Evolutionary conservation across 1,140 invertebrate genomes (phyloP).

Genomic region (Bemisia tabaci): DNA sequence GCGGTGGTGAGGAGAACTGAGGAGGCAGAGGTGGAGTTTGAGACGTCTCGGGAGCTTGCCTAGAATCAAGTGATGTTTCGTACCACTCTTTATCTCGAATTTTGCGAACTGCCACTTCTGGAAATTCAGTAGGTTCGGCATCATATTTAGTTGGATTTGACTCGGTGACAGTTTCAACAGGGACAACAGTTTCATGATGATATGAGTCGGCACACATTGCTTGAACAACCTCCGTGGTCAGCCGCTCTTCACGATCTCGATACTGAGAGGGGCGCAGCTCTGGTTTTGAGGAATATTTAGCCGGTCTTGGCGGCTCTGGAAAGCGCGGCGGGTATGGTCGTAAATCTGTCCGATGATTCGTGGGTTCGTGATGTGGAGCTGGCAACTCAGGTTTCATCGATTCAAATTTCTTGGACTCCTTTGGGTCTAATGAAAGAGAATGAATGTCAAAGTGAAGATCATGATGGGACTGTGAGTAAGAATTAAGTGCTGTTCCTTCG

Average conservation of each 20-base stretch:
- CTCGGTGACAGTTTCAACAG: constrained; percentile 28
- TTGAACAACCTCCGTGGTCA: constrained; percentile 26
- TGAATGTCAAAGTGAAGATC: neutral
- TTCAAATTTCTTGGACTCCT: neutral
- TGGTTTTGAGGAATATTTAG: neutral
- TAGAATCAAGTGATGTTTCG: constrained; percentile 50
- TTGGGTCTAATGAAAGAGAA: neutral
- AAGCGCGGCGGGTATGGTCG: neutral
- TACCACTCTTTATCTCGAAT: constrained; percentile 51
- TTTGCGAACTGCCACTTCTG: constrained; percentile 25
- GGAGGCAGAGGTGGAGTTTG: constrained; percentile 21
- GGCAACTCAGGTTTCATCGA: neutral
- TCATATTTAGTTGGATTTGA: constrained; percentile 33
- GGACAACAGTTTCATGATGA: constrained; percentile 23
- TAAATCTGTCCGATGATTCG: neutral
- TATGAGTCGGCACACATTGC: constrained; percentile 28
- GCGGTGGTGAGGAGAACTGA: constrained; percentile 20
- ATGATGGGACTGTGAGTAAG: neutral
- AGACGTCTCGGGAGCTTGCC: constrained; percentile 3
- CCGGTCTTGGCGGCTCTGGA: neutral
- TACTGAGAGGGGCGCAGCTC: neutral
- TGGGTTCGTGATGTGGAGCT: neutral
- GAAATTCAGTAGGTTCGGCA: constrained; percentile 35
- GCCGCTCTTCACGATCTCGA: neutral
- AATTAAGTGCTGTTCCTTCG: neutral